A percentile compares a stretch with the other conserved stretches of the same genome.
These are phyloP conservation scores for Caenorhabditis virilis DNA, from an alignment of 2,888 invertebrate species.

Conservation along the genomic window DNA sequence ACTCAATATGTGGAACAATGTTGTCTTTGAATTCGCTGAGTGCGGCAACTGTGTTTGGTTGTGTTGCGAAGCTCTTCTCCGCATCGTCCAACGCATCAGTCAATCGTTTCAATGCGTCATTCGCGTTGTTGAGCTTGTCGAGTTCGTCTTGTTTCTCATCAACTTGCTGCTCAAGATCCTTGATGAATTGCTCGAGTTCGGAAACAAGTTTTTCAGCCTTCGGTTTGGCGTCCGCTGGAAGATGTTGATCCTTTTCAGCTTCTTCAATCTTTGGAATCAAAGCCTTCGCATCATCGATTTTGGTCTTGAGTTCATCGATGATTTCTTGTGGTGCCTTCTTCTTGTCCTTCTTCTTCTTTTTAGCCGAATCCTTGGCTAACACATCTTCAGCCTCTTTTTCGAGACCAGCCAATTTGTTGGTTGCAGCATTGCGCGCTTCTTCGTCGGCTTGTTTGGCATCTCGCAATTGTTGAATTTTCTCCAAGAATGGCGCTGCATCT, in stretches of 20 bases:
- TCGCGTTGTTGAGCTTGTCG: conserved; percentile 32
- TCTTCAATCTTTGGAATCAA: conserved; percentile 33
- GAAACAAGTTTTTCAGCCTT: conserved; percentile 9
- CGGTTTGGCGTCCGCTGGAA: conserved; percentile 4
- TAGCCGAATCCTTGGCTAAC: conserved; percentile 28
- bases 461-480: conserved; percentile 25
- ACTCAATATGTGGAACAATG: conserved; percentile 6
- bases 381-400: conserved; percentile 36
- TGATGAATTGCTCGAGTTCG: conserved; percentile 4
- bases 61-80: conserved; percentile 24
- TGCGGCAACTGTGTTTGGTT: conserved; percentile 14
- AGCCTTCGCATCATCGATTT: conserved; percentile 20
- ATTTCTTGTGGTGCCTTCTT: conserved; percentile 30
- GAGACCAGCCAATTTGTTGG: conserved; percentile 21
- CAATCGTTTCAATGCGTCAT: conserved; percentile 34
- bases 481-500: conserved; percentile 12
- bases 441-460: conserved; percentile 26
- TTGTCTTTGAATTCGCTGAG: conserved; percentile 22
- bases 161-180: conserved; percentile 16
- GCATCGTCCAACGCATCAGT: conserved; percentile 36
- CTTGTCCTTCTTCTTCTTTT: conserved; percentile 44
- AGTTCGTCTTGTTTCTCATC: conserved; percentile 32
- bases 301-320: conserved; percentile 25
- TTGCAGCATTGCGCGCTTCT: conserved; percentile 9
- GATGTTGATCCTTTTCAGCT: conserved; percentile 6